Evolutionary conservation across 2,888 invertebrate species (phyloP), one percentile per base, ranked within the genome.

Genomic region (Neuroscelio doddi): DNA sequence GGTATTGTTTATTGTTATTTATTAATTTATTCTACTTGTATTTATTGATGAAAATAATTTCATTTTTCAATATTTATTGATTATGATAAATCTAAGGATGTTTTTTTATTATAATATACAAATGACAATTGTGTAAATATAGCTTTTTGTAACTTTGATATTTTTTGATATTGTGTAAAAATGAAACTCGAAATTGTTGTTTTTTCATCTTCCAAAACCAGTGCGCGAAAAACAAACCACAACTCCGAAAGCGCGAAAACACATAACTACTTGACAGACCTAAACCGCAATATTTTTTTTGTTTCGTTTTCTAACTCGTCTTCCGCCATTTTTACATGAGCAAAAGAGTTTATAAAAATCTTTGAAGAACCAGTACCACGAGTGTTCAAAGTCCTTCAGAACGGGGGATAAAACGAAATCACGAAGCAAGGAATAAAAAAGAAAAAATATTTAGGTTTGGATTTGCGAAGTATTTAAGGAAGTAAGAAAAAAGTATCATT

Each of bases 381-480:
- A 44, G 44, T 44, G 44, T 44, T 44, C 44, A 27, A 44, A 44
- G 27, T 1, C 38, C 38, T 2, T 38, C 16, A 3, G 16, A 41
- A 41, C 29, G 27, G 24, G 38, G 38, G 1, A 38, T 12, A 15
- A 38, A 9, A 16, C 26, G 12, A 26, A 44, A 9, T 15, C n/a
- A 27, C 29, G 36, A 52, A 15, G 15, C 30, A 24, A 39, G 10
- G 10, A 39, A 14, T 9, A 41, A 15, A 17, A 44, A 10, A 10
- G 21, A 44, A 29, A 58, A 51, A 39, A 46, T 44, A 44, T 44
- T 26, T 44, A 12, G 44, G 44, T 44, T 44, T 44, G 21, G 44
- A 27, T 29, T 44, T 44, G 26, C 29, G 8, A 3, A 41, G 41
- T 24, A 24, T 41, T 41, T 41, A 9, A 24, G 1, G 7, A 24